Base-by-base conservation (phyloP, 2,797 vertebrate genomes). In the Lutjanus argentimaculatus region DNA sequence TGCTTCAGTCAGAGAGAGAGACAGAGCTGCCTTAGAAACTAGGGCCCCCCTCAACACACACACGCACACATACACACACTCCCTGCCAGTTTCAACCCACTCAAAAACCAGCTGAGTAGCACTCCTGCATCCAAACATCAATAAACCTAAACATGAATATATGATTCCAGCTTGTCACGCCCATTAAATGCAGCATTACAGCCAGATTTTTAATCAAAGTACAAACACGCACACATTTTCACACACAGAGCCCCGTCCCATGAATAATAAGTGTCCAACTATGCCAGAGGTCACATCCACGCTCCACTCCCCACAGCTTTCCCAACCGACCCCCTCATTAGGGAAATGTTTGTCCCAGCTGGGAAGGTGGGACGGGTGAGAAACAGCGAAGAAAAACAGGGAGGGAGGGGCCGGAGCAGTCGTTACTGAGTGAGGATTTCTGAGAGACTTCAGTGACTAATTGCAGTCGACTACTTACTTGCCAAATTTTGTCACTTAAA, bases 291-390 rank as follows among this genome's bases (percentile, higher is more conserved):
- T 97, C 97, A 97, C 91, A 75, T 92, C 94, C 95, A 95, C 90
- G 96, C 97, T 97, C 96, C 95, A 94, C 96, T 97, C 97, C 97
- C 96, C 96, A 82, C 95, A 96, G 96, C 96, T 96, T 96, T 96
- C 95, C 94, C 96, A 93, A 93, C 92, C 94, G 91, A 93, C 92
- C 94, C 94, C 95, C 95, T 97, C 96, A 97, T 97, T 97, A 98
- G 96, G 95, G 96, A 96, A 97, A 97, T 97, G 95, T 97, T 97
- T 98, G 96, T 97, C 96, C 96, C 95, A 94, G 93, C 88, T 87
- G 87, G 77, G 88, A 90, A 91, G 85, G 80, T 87, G 87, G 84
- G 84, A 88, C 8, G 85, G 87, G 80, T 88, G 91, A 91, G 91
- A 89, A 92, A 82, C 65, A 40, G 77, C 17, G 40, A 43, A 71